These are phyloP conservation scores for Caranx ignobilis DNA, from an alignment of 2,113 vertebrate genomes.

Conservation along the genomic window DNA sequence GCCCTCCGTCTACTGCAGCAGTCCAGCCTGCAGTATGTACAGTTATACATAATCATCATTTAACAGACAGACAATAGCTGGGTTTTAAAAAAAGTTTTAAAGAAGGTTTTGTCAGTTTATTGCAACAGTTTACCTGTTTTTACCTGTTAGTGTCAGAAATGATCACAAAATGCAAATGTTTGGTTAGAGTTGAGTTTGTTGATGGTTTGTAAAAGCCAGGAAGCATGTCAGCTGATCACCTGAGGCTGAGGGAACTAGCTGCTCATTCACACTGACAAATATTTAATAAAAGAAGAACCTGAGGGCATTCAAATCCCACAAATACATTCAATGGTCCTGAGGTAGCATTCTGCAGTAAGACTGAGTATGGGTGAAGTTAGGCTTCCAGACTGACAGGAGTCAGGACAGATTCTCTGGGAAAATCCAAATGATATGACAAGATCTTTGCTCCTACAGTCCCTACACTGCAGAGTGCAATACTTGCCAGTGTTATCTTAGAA, in stretches of 20 bases:
- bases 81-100: no score
- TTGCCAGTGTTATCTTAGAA: no score
- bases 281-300: background rate
- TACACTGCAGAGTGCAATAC: no score
- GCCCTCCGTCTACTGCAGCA: conserved; percentile 75
- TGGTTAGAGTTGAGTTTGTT: background rate
- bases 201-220: background rate
- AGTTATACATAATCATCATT: background rate
- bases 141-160: background rate
- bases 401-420: no score
- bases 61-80: background rate
- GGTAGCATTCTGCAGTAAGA: no score
- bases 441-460: no score
- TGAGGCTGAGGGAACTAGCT: background rate
- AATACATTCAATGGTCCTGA: no score
- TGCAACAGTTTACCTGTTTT: background rate
- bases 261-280: background rate
- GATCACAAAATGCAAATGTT: background rate
- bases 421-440: no score
- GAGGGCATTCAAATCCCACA: no score
- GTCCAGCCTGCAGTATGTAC: conserved; percentile 67
- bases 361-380: background rate
- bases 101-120: no score
- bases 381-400: no score
- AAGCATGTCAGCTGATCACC: background rate